These are phyloP conservation scores for Lasioglossum pauxillum DNA, from an alignment of 2,888 invertebrate genomes.

Conservation along the genomic window DNA sequence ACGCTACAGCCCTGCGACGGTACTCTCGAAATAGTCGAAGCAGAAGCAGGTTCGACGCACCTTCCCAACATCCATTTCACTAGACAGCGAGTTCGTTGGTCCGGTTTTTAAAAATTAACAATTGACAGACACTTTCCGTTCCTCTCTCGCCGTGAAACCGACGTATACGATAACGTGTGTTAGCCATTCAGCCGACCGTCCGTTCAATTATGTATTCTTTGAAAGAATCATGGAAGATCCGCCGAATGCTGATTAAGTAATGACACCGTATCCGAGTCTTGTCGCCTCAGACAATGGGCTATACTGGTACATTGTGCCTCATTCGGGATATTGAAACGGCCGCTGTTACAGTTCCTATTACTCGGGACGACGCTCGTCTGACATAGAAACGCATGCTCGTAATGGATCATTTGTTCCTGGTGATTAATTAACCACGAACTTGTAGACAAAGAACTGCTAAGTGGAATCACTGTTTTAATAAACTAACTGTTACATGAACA, in stretches of 20 bases:
- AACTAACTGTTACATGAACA: no score
- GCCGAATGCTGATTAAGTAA: constrained; percentile 68
- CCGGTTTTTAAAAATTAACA: not conserved
- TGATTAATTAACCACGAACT: constrained; percentile 19
- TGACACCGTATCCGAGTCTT: constrained; percentile 66
- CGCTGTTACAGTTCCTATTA: constrained; percentile 54
- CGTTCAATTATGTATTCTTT: not conserved
- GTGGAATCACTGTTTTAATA: not conserved
- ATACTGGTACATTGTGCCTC: constrained; percentile 64
- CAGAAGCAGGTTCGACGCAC: not conserved
- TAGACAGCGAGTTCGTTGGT: not conserved
- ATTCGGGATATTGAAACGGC: constrained; percentile 67
- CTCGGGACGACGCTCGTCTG: constrained; percentile 38
- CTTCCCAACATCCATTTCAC: not conserved
- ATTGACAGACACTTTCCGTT: not conserved
- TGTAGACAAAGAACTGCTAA: not conserved
- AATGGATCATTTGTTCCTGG: constrained; percentile 46
- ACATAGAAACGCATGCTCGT: constrained; percentile 28
- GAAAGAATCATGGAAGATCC: constrained; percentile 12
- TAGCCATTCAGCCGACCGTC: not conserved
- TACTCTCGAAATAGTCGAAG: no score
- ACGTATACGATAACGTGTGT: not conserved
- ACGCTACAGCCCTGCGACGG: no score
- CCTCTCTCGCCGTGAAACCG: not conserved
- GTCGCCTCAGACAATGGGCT: constrained; percentile 62